These are phyloP conservation scores for Andrena fulva DNA, from an alignment of 2,888 invertebrate species.

Conservation along the genomic window DNA sequence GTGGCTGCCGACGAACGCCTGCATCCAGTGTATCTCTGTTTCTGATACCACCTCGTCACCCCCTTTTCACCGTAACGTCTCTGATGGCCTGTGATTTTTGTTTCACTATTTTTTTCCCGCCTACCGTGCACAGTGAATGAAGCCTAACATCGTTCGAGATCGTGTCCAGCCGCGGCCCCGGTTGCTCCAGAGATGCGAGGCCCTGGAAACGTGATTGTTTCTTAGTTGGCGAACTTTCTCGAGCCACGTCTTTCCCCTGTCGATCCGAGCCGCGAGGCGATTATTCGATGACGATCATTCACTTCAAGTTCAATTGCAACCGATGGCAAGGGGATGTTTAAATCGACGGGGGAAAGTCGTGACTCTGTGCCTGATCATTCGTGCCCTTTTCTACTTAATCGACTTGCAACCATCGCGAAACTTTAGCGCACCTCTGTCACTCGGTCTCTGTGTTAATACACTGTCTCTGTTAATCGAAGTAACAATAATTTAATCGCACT, in stretches of 20 bases:
- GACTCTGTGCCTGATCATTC: slow-evolving; percentile 18
- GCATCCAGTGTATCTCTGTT: slow-evolving; percentile 32
- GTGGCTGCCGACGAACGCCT: slow-evolving; percentile 24
- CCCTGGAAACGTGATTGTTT: slow-evolving; percentile 74
- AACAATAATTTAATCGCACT: too few relatives aligned
- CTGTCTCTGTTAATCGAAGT: background rate
- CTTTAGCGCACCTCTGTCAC: background rate
- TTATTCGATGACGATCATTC: background rate
- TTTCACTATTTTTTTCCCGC: slow-evolving; percentile 30
- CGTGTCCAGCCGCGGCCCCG: slow-evolving; percentile 6
- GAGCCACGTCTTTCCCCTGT: slow-evolving; percentile 24
- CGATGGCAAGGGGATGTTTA: background rate
- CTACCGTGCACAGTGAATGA: slow-evolving; percentile 33
- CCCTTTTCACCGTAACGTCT: slow-evolving; percentile 9
- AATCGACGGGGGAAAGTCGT: slow-evolving; percentile 2
- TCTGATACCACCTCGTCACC: slow-evolving; percentile 2
- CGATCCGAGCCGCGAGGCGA: background rate
- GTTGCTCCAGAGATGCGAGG: slow-evolving; percentile 55
- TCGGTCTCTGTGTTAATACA: background rate
- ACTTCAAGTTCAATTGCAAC: background rate
- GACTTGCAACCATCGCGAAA: slow-evolving; percentile 18
- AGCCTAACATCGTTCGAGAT: slow-evolving; percentile 28
- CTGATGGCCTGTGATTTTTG: slow-evolving; percentile 42
- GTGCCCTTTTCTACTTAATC: slow-evolving; percentile 29
- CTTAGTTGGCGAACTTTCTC: slow-evolving; percentile 62